Conservation (phyloP, 1,140 invertebrate genomes). For the Melitaea cinxia region DNA sequence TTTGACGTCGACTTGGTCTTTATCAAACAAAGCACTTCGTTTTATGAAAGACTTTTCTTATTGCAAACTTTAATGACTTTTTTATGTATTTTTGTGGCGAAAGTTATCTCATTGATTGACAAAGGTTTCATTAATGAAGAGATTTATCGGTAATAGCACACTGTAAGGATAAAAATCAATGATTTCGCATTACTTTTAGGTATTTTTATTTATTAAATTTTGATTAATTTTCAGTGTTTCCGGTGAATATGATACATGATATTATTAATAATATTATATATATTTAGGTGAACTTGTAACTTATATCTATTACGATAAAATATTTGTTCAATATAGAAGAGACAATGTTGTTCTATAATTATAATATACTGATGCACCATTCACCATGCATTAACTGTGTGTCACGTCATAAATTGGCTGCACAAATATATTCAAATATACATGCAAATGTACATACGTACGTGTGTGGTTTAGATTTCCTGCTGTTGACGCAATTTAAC, state of each 20-base stretch:
- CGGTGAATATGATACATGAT: no score
- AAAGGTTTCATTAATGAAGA: no score
- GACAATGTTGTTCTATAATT: background rate
- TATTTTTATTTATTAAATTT: no score
- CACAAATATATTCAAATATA: slow-evolving; percentile 9
- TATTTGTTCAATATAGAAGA: background rate
- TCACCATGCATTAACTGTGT: background rate
- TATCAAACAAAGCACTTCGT: background rate
- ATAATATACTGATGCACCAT: background rate
- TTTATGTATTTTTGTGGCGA: no score
- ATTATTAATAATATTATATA: no score
- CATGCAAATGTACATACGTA: slow-evolving; percentile 23
- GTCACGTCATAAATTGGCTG: slow-evolving; percentile 7
- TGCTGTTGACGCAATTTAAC: slow-evolving; percentile 25
- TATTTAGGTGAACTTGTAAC: no score
- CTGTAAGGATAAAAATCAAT: no score
- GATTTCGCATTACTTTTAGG: no score
- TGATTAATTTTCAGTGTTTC: no score
- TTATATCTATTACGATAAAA: no score
- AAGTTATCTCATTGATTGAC: no score
- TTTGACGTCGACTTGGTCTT: slow-evolving; percentile 12
- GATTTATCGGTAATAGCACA: no score
- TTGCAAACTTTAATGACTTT: background rate
- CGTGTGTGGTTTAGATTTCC: slow-evolving; percentile 22
- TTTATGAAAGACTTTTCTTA: background rate